Base-by-base conservation (phyloP, 2,113 vertebrate species). In the Aphyosemion australe region DNA sequence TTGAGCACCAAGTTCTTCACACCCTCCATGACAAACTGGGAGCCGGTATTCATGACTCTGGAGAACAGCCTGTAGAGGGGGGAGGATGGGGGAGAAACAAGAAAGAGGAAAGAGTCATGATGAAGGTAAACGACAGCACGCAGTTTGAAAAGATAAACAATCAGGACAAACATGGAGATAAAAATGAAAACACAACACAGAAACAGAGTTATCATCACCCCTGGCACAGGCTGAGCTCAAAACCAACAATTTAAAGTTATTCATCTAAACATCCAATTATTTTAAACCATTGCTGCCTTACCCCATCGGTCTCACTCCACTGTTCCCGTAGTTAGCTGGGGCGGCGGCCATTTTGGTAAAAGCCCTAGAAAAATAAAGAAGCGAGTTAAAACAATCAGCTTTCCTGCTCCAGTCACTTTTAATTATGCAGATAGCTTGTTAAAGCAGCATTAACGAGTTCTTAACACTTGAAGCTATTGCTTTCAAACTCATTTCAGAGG, bases 11-110 rank as follows among this genome's bases (percentile, higher is more conserved):
- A 93, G 89, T 99, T 98, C 92, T 99, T 99, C 77, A 99, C 97
- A 49, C 97, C 97, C 93, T 99, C 97, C 96, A 99, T 99, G 58
- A 99, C 97, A 85, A 99, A 96, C 81, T 99, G 97, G 43, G 97
- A 99, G 80, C 97, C 96, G 2, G 95, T 94, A 73, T 99, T 99
- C 97, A 99, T 98, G 86, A 99, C 96, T 85, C 96, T 93, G 75
- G 97, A 99, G 77, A 99, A 94, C 8, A 99, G 92, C 21, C 97
- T 98, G 90, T 13, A 34, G 51, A 14, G 50, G 45, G 6, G 1
- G 7, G 3, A 3, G 1, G 6, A 1, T 5, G 13, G 9, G 18
- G 13, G 42, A 56, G 72, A 84, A 61, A 19, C 8, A 0, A 32
- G 15, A 39, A 16, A 53, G 39, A 53, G 12, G 6, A 41, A 62